Evolutionary conservation across 23 tunicate genomes (phyloP), one percentile per base, ranked within the genome.

Genomic region (Halocynthia aurantium): DNA sequence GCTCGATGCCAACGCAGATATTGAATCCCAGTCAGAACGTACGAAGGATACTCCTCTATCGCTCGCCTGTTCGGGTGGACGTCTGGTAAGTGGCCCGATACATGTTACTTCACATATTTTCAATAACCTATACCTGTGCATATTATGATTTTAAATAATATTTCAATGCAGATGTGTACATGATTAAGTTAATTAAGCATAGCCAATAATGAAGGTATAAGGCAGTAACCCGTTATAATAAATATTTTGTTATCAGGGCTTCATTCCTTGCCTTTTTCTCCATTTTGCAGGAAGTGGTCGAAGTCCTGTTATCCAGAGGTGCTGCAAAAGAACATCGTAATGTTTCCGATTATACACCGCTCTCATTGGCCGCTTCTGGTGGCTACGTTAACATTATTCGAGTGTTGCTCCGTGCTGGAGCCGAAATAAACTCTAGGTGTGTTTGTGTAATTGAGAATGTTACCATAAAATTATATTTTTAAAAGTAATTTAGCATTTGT

Each of bases 11-110:
- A 79, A 82, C 52, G 93, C 97, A 17, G 96, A 96, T 60, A 85
- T 96, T 74, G 99, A 96, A 63, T 96, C 99, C 50, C 97, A 92
- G 53, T 85, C 88, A 20, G 96, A 90, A 11, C 82, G 99, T 40
- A 96, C 99, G 6, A 96, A 96, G 73, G 99, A 96, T 78, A 96
- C 99, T 52, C 96, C 99, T 6, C 66, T 96, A 62, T 96, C 99
- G 7, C 86, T 96, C 56, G 99, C 99, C 6, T 96, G 99, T 70
- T 96, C 99, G 65, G 96, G 99, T 52, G 99, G 99, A 7, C 57
- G 98, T 7, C 64, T 86, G 82, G 86, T 82, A 68, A 12, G 86
- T 85, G 6, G 10, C 11, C 12, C 5, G n/a, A n/a, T 81, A 12
- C 7, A 7, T 11, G n/a, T 20, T 67, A 50, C 72, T 31, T 4